These are phyloP conservation scores for Tachycineta bicolor DNA, from an alignment of 2,113 vertebrate species.

Conservation along the genomic window DNA sequence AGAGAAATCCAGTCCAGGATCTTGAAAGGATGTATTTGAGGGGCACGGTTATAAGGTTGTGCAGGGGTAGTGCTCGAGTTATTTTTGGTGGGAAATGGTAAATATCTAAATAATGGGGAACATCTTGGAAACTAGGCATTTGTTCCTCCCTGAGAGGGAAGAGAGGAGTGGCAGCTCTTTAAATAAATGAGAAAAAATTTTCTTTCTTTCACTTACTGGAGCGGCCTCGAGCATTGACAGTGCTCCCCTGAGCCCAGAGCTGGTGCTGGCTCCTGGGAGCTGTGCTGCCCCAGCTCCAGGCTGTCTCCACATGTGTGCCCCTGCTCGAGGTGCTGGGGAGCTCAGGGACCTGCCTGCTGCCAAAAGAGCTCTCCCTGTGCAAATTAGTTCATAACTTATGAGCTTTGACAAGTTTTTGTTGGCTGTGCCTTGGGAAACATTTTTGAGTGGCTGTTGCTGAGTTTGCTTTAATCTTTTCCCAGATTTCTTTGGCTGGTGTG, in stretches of 20 bases:
- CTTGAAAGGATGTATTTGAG: background rate
- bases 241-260: background rate
- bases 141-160: background rate
- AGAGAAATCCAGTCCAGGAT: background rate
- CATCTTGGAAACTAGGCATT: background rate
- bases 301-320: background rate
- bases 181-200: background rate
- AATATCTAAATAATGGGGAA: background rate
- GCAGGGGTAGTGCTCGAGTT: background rate
- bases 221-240: background rate
- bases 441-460: conserved; percentile 42
- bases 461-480: conserved; percentile 38
- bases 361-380: background rate
- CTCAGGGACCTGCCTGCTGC: conserved; percentile 18
- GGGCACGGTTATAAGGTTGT: fast-evolving
- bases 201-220: background rate
- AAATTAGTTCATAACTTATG: conserved; percentile 42
- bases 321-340: background rate
- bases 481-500: background rate
- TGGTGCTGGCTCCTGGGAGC: background rate
- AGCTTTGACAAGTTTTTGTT: conserved; percentile 60
- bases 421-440: conserved; percentile 43
- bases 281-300: background rate
- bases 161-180: background rate
- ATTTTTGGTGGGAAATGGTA: background rate